A percentile compares a stretch with the other conserved stretches of the same genome.
Conservation (phyloP, 2,113 vertebrate species). For the Cricetomys ansorgei region DNA sequence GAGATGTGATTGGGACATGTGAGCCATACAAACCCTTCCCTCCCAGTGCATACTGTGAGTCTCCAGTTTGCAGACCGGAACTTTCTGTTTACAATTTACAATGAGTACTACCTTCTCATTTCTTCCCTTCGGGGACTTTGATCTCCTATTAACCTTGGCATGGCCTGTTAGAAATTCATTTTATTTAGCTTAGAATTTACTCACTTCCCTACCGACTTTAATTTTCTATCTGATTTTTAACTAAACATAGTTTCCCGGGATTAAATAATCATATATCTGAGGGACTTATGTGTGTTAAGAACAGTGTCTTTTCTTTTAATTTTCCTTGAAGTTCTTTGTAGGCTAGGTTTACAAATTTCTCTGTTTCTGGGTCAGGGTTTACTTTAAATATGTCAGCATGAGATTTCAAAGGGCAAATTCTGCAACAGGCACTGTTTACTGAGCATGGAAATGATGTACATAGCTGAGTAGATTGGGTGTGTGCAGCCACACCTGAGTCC, state of each 20-base stretch:
- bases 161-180: not conserved
- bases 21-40: not conserved
- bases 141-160: not conserved
- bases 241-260: not conserved
- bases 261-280: not conserved
- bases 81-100: not conserved
- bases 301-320: not conserved
- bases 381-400: not conserved
- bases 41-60: not conserved
- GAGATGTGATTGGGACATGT: not conserved
- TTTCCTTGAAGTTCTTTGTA: not conserved
- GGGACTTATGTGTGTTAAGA: not conserved
- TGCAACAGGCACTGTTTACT: not conserved
- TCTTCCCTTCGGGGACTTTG: not conserved
- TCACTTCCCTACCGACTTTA: not conserved
- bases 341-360: not conserved
- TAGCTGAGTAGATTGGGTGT: not conserved
- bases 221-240: not conserved
- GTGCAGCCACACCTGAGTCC: not conserved
- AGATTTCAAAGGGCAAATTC: not conserved
- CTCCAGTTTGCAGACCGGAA: not conserved
- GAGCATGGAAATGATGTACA: not conserved
- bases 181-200: not conserved
- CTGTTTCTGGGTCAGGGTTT: slow-evolving; percentile 32
- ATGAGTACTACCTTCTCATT: not conserved